Conservation (phyloP, 2,113 vertebrate species). For the Toxostoma redivivum region DNA sequence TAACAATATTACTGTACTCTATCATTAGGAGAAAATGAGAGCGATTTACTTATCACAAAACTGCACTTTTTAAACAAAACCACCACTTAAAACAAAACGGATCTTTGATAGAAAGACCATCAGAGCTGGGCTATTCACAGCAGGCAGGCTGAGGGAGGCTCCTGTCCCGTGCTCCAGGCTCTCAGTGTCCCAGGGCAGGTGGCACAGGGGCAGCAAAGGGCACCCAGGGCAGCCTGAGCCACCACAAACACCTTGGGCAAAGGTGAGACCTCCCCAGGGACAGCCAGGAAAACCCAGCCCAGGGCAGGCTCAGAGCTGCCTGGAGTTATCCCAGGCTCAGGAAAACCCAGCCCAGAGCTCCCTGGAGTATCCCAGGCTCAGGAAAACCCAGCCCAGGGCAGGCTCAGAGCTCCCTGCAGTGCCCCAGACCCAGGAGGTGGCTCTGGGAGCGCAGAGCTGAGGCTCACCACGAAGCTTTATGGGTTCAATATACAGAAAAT, state of each 20-base stretch:
- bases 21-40: constrained; percentile 32
- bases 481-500: too few species aligned
- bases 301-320: background rate
- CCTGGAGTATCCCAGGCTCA: too few species aligned
- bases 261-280: background rate
- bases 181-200: background rate
- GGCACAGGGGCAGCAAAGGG: background rate
- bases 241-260: background rate
- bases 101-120: background rate
- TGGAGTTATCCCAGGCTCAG: rapidly evolving
- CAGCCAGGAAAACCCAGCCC: background rate
- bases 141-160: background rate
- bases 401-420: too few species aligned
- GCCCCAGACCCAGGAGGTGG: too few species aligned
- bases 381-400: too few species aligned
- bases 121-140: background rate
- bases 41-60: constrained; percentile 2
- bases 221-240: background rate
- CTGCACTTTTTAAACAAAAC: constrained; percentile 1
- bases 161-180: background rate
- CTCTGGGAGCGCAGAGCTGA: too few species aligned
- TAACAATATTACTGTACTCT: background rate
- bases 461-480: too few species aligned
- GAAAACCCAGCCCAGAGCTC: too few species aligned
- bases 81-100: background rate